These are phyloP conservation scores for Poeciliopsis turneri DNA, from an alignment of 2,797 vertebrate genomes.

Conservation along the genomic window DNA sequence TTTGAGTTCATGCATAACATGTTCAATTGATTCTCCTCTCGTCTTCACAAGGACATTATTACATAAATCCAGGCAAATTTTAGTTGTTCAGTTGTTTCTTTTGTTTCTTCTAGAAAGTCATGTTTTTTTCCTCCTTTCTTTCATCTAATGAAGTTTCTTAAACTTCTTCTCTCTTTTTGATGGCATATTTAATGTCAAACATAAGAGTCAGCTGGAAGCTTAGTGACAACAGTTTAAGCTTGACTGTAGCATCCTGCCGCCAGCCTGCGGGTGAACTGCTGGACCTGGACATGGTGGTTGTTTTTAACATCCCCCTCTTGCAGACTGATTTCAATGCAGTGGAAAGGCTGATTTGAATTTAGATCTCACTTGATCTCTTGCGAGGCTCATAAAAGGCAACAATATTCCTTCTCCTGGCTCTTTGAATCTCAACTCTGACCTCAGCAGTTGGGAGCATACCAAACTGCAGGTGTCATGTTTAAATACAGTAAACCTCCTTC, in stretches of 20 bases:
- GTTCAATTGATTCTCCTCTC: neutral
- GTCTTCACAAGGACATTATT: neutral
- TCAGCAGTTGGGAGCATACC: neutral
- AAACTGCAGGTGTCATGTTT: neutral
- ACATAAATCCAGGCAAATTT: neutral
- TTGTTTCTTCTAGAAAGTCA: neutral
- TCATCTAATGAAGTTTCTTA: neutral
- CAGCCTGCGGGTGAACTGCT: neutral
- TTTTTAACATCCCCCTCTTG: neutral
- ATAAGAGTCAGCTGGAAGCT: neutral
- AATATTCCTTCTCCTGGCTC: neutral
- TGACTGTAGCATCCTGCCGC: neutral
- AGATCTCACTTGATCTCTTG: neutral
- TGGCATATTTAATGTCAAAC: neutral
- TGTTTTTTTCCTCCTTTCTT: neutral
- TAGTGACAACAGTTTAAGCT: neutral
- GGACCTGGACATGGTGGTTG: neutral
- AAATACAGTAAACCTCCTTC: neutral
- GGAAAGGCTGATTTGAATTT: neutral
- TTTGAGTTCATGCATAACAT: neutral
- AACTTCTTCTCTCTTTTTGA: neutral
- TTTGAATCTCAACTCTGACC: neutral
- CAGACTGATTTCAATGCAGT: neutral
- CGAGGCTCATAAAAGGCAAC: neutral
- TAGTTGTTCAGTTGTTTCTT: neutral